phyloP scores from a whole-genome alignment of 1,140 invertebrate genomes.

The Mactra quadrangularis region DNA sequence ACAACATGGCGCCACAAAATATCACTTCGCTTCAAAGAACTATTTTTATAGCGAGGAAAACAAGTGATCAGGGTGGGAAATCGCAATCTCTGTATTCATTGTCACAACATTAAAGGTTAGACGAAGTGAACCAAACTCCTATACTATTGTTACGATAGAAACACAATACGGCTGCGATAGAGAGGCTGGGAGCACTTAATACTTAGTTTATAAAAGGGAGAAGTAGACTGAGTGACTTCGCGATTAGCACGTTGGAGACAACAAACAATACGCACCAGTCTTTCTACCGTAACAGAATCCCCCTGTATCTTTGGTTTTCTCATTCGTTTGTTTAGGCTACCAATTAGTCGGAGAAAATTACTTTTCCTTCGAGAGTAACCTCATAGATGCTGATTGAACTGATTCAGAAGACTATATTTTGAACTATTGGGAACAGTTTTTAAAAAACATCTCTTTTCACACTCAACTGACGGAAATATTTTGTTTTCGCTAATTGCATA shows the following conservation, averaged over 20 bases:
- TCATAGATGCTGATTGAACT: too few relatives aligned
- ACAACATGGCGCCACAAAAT: constrained; percentile 49
- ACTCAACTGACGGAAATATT: too few relatives aligned
- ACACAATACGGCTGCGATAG: constrained; percentile 44
- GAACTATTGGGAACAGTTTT: too few relatives aligned
- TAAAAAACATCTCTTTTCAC: too few relatives aligned
- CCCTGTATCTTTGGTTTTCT: constrained; percentile 49
- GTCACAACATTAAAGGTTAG: constrained; percentile 57
- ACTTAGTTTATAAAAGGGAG: constrained; percentile 46
- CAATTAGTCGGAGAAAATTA: background rate
- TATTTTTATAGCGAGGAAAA: constrained; percentile 45
- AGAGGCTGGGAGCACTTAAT: constrained; percentile 38
- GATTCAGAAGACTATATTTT: too few relatives aligned
- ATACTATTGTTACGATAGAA: constrained; percentile 47
- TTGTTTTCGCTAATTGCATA: too few relatives aligned
- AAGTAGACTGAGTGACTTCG: constrained; percentile 45
- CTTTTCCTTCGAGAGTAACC: constrained; percentile 11
- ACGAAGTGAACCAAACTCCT: constrained; percentile 34
- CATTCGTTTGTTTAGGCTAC: background rate
- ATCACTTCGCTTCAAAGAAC: constrained; percentile 28
- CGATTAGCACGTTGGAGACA: constrained; percentile 31
- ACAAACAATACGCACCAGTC: constrained; percentile 9
- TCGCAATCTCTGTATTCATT: constrained; percentile 25
- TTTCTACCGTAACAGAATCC: constrained; percentile 15
- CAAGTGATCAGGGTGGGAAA: constrained; percentile 30